Conservation (phyloP, 2,888 invertebrate species). For the Microctonus aethiopoides region DNA sequence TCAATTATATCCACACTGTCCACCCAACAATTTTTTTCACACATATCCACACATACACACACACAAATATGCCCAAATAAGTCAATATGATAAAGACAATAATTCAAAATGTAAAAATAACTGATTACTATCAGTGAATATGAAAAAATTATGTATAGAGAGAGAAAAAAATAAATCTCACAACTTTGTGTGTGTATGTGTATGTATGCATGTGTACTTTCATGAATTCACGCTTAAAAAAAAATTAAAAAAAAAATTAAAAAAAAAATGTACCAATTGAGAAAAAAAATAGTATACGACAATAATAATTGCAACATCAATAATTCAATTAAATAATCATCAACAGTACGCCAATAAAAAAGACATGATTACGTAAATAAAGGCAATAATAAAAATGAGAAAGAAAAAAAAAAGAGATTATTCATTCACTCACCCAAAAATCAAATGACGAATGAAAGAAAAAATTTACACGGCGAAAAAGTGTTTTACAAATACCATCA, state of each 20-base stretch:
- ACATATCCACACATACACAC: neutral
- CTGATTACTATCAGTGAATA: neutral
- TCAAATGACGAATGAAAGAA: neutral
- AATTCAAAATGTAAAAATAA: neutral
- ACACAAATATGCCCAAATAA: neutral
- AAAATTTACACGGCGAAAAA: neutral
- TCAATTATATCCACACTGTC: neutral
- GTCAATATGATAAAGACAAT: neutral
- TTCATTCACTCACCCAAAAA: neutral
- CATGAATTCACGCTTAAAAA: no score
- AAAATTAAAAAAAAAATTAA: neutral
- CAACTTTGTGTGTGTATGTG: no score
- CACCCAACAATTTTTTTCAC: neutral
- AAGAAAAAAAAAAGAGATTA: no score
- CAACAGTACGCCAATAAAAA: neutral
- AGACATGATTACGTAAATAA: slow-evolving; percentile 6
- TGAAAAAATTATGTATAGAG: no score
- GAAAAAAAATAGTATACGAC: neutral
- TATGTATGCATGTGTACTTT: neutral
- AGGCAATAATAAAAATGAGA: neutral
- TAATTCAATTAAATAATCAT: neutral
- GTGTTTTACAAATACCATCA: neutral
- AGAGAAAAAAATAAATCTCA: no score
- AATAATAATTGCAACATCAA: neutral
- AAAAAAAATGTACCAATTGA: neutral